Evolutionary conservation across 2,888 invertebrate species (phyloP), one percentile per base, ranked within the genome.

Genomic region (Melieria crassipennis): DNA sequence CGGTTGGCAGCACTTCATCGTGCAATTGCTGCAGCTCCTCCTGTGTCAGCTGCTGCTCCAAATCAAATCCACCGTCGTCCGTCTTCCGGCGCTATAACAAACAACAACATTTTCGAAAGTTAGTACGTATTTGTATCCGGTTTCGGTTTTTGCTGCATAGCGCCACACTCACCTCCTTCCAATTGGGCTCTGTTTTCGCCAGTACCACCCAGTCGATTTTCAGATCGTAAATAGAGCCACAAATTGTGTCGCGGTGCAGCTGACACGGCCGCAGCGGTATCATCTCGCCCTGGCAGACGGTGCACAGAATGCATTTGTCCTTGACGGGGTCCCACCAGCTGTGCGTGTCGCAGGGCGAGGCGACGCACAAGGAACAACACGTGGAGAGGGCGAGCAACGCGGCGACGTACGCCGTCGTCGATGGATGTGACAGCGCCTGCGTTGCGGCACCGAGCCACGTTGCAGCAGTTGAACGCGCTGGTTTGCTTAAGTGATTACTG

Each of bases 241-340:
- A 94, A 78, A 91, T 88, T 57, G 94, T 92, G 86, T 94, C 93
- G 74, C 91, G 89, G 87, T 94, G 92, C 73, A 91, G 87, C 80
- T 92, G 92, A 87, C 94, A 94, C 70, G 94, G 93, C 69, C 91
- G 89, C 75, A 91, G 85, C 57, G 93, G 92, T 74, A 92, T 90
- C 79, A 89, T 86, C 70, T 89, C 89, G 78, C 91, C 90, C 75
- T 88, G 89, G 87, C 94, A 94, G 81, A 88, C 88, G 70, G 92
- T 91, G 88, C 94, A 94, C 73, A 91, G 90, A 79, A 89, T 87
- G 87, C 94, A 94, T 78, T 87, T 86, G 83, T 90, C 90, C 76
- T 88, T 88, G 78, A 89, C 88, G 75, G 90, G 88, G 85, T 92
- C 90, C 90, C 93, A 92, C 90, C 91, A 94, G 84, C 90, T 91